phyloP scores from a whole-genome alignment of 2,888 invertebrate genomes.

The Drosophila tripunctata region DNA sequence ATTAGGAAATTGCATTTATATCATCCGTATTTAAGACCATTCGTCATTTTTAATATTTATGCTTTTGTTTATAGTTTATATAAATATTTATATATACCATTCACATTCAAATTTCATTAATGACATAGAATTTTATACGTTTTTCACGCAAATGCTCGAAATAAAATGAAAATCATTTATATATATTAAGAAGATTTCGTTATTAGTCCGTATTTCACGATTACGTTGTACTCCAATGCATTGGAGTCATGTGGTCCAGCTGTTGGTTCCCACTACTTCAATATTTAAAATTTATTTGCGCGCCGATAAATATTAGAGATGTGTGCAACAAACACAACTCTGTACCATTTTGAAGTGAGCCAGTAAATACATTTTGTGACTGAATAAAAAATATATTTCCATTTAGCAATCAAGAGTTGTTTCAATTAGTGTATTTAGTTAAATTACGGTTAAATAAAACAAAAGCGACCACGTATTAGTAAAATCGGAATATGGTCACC shows the following conservation, averaged over 20 bases:
- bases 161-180: constrained; percentile 41
- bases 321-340: background rate
- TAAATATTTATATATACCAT: constrained; percentile 29
- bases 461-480: background rate
- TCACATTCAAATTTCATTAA: constrained; percentile 32
- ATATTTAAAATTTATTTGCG: background rate
- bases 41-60: constrained; percentile 47
- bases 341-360: no score
- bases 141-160: constrained; percentile 19
- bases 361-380: no score
- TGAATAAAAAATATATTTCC: no score
- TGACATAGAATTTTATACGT: constrained; percentile 15
- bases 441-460: background rate
- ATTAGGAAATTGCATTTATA: constrained; percentile 30
- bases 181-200: constrained; percentile 26
- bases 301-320: constrained; percentile 4
- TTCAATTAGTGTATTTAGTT: no score
- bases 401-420: no score
- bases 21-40: constrained; percentile 41
- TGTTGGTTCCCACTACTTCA: background rate
- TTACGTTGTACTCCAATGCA: background rate
- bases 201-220: constrained; percentile 12
- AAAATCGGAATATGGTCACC: constrained; percentile 19
- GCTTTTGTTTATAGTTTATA: constrained; percentile 53
- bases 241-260: background rate